These are phyloP conservation scores for Herpailurus yagouaroundi DNA, from an alignment of 2,113 vertebrate genomes.

Conservation along the genomic window DNA sequence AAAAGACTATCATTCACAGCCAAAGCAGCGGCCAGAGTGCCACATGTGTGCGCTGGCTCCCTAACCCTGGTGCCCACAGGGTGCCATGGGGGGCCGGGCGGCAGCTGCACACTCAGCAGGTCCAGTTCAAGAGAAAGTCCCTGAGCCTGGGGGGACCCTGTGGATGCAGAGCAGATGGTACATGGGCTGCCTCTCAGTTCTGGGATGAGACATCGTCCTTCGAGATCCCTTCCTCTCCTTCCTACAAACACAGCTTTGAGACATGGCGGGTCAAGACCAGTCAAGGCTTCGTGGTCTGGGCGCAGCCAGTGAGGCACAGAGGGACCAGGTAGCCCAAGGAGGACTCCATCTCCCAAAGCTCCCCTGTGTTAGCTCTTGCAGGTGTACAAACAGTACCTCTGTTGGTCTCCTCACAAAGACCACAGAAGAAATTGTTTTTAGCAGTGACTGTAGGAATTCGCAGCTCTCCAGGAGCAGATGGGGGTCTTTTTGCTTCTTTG, in stretches of 20 bases:
- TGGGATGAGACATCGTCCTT: background rate
- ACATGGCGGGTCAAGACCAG: background rate
- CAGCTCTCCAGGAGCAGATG: background rate
- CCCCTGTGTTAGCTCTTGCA: background rate
- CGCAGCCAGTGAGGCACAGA: background rate
- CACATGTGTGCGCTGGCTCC: accelerated
- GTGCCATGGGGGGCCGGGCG: background rate
- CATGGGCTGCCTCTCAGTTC: background rate
- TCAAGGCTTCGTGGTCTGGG: background rate
- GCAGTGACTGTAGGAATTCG: background rate
- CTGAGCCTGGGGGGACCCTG: background rate
- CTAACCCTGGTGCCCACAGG: background rate
- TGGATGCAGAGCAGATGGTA: no score
- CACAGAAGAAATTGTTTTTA: background rate
- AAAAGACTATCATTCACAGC: background rate
- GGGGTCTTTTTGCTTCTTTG: background rate
- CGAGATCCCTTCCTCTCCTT: background rate
- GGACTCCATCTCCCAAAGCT: background rate
- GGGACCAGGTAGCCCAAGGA: background rate
- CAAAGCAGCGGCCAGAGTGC: background rate
- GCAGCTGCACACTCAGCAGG: background rate
- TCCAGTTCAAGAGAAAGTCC: background rate
- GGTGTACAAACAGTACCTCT: background rate
- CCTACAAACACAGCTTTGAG: background rate
- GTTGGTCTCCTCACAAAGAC: background rate